Evolutionary conservation across 2,888 invertebrate species (phyloP).

Genomic region (Crossocerus cetratus): DNA sequence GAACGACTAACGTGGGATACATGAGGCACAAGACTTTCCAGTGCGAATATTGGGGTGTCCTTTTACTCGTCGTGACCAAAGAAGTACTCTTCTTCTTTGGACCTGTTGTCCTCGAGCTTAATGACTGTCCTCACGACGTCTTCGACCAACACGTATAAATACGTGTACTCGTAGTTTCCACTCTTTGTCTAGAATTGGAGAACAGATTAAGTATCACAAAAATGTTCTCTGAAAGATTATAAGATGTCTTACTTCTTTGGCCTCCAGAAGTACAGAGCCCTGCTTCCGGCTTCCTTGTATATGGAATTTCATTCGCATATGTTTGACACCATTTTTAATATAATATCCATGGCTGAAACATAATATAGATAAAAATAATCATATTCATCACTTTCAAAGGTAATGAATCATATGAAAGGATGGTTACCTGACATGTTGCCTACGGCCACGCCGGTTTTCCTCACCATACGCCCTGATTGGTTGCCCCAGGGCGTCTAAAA

Average conservation of each 20-base stretch:
- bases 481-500: constrained; percentile 90
- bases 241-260: constrained; percentile 83
- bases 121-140: constrained; percentile 87
- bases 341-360: constrained; percentile 83
- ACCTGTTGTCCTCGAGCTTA: constrained; percentile 87
- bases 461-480: constrained; percentile 95
- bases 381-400: no score
- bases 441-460: constrained; percentile 88
- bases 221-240: no score
- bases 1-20: no score
- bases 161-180: constrained; percentile 89
- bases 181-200: constrained; percentile 83
- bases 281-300: constrained; percentile 89
- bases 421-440: constrained; percentile 86
- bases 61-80: background rate
- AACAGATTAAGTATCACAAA: no score
- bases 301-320: constrained; percentile 94
- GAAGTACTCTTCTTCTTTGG: background rate
- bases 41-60: no score
- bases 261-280: constrained; percentile 92
- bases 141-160: constrained; percentile 90
- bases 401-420: background rate
- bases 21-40: no score
- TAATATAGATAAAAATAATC: background rate
- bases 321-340: constrained; percentile 85